These are phyloP conservation scores for Apis cerana DNA, from an alignment of 1,140 invertebrate species.

Conservation along the genomic window DNA sequence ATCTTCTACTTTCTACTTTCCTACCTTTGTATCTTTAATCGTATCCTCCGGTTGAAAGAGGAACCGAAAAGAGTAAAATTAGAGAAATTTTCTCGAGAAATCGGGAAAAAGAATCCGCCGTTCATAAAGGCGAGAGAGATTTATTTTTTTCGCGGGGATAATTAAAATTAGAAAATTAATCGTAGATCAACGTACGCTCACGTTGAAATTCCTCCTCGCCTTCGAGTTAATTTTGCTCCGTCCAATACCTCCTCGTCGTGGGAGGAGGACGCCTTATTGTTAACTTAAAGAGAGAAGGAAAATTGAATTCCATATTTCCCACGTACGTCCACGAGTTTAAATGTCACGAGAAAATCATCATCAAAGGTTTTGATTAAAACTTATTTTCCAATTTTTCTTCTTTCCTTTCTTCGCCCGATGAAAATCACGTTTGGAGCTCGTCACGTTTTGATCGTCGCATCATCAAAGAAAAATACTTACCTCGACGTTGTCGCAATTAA, in stretches of 20 bases:
- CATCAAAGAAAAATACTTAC: background rate
- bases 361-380: background rate
- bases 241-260: slow-evolving; percentile 1
- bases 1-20: background rate
- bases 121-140: background rate
- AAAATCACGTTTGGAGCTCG: no score
- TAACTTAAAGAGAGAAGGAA: background rate
- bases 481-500: no score
- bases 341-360: no score
- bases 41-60: no score
- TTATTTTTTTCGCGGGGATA: background rate
- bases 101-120: no score
- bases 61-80: no score
- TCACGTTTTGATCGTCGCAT: background rate
- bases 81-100: no score
- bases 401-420: no score
- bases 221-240: slow-evolving; percentile 18
- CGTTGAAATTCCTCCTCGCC: slow-evolving; percentile 11
- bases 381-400: no score
- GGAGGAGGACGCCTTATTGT: background rate
- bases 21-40: no score
- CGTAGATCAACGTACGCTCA: background rate
- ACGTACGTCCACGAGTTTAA: background rate
- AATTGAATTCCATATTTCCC: background rate
- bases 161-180: slow-evolving; percentile 32